Conservation (phyloP, 2,888 invertebrate species). For the Cyrtodaria siliqua region DNA sequence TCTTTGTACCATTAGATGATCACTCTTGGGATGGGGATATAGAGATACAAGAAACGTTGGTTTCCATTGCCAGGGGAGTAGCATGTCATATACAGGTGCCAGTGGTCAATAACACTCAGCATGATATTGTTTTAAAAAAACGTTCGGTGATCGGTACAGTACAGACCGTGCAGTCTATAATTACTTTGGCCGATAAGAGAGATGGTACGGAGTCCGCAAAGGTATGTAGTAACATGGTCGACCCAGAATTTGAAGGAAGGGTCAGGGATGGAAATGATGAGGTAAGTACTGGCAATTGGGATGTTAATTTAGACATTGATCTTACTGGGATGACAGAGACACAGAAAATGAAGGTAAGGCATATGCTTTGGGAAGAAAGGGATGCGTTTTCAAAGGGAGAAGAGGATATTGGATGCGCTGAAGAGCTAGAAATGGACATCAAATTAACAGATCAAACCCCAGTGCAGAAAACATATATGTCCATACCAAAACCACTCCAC, state of each 20-base stretch:
- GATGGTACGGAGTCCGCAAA: background rate
- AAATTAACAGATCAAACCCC: constrained; percentile 7
- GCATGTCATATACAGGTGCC: too few species aligned
- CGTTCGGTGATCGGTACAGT: constrained; percentile 2
- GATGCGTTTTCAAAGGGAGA: constrained; percentile 6
- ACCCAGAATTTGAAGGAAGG: too few species aligned
- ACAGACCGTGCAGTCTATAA: constrained; percentile 9
- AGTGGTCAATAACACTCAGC: constrained; percentile 7
- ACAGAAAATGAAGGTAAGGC: constrained; percentile 14
- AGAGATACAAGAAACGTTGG: too few species aligned
- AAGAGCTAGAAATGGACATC: constrained; percentile 23
- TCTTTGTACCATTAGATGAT: too few species aligned
- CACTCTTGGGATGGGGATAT: too few species aligned
- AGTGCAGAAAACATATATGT: constrained; percentile 20
- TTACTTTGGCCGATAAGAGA: constrained; percentile 13
- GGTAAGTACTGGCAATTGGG: constrained; percentile 7
- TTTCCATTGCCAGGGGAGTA: too few species aligned
- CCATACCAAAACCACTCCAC: constrained; percentile 21
- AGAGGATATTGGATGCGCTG: constrained; percentile 25
- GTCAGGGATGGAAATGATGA: background rate
- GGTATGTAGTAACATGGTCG: too few species aligned
- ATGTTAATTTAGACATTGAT: constrained; percentile 19
- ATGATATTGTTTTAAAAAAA: background rate
- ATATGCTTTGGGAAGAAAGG: constrained; percentile 16
- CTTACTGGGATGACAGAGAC: background rate